Percentiles rank a stretch among this genome's conserved stretches.
These are phyloP conservation scores for Caerostris darwini DNA, from an alignment of 1,140 invertebrate species.

Conservation along the genomic window DNA sequence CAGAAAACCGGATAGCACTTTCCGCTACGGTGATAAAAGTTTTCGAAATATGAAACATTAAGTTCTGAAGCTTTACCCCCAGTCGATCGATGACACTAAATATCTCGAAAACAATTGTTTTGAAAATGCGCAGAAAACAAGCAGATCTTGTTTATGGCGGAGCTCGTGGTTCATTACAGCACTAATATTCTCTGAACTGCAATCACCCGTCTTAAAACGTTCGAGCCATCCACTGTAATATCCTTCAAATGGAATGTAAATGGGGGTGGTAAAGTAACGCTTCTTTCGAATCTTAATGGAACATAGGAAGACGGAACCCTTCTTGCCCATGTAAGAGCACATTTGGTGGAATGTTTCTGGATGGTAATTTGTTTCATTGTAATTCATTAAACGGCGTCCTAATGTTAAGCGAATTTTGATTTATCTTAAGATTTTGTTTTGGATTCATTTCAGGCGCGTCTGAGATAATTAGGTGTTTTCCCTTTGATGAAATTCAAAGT, in stretches of 20 bases:
- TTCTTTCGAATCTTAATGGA: background rate
- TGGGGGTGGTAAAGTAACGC: conserved; percentile 12
- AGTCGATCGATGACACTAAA: background rate
- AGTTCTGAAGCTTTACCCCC: background rate
- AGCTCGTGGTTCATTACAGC: background rate
- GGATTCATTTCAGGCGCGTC: conserved; percentile 9
- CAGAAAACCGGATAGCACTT: background rate
- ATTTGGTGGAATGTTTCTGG: conserved; percentile 21
- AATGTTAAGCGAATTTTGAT: conserved; percentile 27
- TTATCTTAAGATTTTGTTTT: conserved; percentile 25
- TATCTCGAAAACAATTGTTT: conserved; percentile 6
- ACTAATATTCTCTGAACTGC: conserved; percentile 20
- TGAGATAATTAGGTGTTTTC: conserved; percentile 17
- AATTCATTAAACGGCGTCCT: conserved; percentile 10
- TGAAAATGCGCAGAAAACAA: conserved; percentile 5
- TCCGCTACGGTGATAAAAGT: background rate
- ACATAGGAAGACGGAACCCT: background rate
- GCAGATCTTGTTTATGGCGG: conserved; percentile 13
- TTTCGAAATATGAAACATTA: background rate
- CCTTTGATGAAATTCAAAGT: conserved; percentile 38
- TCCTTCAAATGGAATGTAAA: conserved; percentile 36
- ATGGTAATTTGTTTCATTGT: conserved; percentile 40
- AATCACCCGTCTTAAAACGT: conserved; percentile 22
- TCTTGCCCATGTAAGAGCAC: background rate
- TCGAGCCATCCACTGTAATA: conserved; percentile 6